Evolutionary conservation across 2,888 invertebrate genomes (phyloP), one percentile per base, ranked within the genome.

Genomic region (Helicoverpa assulta): DNA sequence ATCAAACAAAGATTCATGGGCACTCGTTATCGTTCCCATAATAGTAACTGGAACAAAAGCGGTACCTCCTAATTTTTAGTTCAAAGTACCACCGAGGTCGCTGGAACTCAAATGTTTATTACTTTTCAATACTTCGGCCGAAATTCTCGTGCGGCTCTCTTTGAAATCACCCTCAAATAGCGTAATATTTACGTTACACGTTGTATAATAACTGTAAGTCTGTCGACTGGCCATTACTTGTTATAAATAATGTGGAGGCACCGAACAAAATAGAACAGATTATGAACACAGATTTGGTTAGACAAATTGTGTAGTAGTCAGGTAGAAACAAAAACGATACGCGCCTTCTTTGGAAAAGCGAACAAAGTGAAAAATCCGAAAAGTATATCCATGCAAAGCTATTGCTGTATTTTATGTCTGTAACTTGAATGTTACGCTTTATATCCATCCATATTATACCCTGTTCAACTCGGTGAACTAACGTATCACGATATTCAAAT

Each of bases 141-240:
- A 88, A 89, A 89, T 90, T 90, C 87, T 85, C 75, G 80, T 67
- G 89, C 91, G 90, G 89, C 88, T 86, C 91, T 89, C 91, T 92
- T 93, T 93, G 93, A 93, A 90, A 89, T 90, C 86, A 86, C 86
- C 88, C 89, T 90, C 89, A 85, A 87, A 89, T 88, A 88, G 88
- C 80, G 91, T 88, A 91, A 89, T 93, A 93, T 93, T 93, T 93
- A 92, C 89, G 80, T 90, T 90, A 90, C 85, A 83, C 88, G 87
- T 90, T 90, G 87, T 89, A 88, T 91, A 89, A 91, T 92, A 92
- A 89, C 90, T 89, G 84, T 91, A 86, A 92, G 87, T 92, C 93
- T 93, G 89, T 93, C 92, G 89, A 89, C 91, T 89, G 89, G 82
- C 88, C 90, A 91, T 93, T 92, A 92, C 89, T 91, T 89, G 86